Evolutionary conservation across 2,888 invertebrate species (phyloP).

Genomic region (Drosophila flavopinicola): DNA sequence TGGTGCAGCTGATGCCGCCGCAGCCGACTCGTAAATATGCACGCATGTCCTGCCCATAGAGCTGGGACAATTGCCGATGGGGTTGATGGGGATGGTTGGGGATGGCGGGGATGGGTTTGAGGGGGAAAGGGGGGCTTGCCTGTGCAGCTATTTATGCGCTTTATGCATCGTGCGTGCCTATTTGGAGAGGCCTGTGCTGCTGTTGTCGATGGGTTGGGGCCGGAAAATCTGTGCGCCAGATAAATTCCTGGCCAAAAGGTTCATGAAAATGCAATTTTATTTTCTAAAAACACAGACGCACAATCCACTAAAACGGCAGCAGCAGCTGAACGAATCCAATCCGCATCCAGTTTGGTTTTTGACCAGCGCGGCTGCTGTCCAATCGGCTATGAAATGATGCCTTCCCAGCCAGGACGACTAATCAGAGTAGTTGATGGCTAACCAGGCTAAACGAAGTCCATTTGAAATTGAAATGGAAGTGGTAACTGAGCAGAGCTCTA

Average conservation of each 20-base stretch:
- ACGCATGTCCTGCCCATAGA: constrained; percentile 73
- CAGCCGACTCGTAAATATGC: constrained; percentile 79
- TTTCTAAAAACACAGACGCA: constrained; percentile 77
- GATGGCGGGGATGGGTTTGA: background rate
- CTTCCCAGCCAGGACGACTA: constrained; percentile 66
- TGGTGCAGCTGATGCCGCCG: constrained; percentile 79
- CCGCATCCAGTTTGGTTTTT: constrained; percentile 40
- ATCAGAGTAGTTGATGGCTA: constrained; percentile 60
- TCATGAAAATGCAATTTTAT: constrained; percentile 84
- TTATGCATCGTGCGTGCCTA: constrained; percentile 77
- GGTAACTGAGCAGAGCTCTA: too few species aligned
- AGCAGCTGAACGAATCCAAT: constrained; percentile 47
- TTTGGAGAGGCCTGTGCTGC: constrained; percentile 30
- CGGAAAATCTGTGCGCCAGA: constrained; percentile 78
- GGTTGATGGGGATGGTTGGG: background rate
- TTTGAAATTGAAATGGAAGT: constrained; percentile 10
- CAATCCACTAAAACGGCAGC: constrained; percentile 35
- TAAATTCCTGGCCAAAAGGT: constrained; percentile 78
- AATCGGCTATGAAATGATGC: constrained; percentile 79
- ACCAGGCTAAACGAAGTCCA: background rate
- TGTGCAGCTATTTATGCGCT: constrained; percentile 77
- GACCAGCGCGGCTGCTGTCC: constrained; percentile 65
- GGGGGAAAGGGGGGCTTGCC: constrained; percentile 6
- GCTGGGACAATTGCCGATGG: constrained; percentile 54
- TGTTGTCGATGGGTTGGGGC: too few species aligned